Evolutionary conservation across 1,140 invertebrate genomes (phyloP).

Genomic region (Cryptotermes secundus): DNA sequence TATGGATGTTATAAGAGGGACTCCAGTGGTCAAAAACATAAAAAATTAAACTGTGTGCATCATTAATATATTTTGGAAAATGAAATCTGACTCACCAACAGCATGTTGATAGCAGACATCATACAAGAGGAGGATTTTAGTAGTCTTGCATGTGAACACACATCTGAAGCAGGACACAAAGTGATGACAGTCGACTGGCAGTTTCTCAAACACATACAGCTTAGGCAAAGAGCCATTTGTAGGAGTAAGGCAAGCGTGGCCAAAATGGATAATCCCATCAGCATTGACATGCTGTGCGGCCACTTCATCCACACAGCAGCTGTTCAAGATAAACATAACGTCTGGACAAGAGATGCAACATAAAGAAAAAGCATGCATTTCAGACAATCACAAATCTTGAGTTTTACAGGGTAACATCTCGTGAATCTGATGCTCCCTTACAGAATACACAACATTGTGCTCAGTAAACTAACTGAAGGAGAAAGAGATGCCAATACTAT

Average conservation of each 20-base stretch:
- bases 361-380: too few species aligned
- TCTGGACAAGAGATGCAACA: too few species aligned
- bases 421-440: too few species aligned
- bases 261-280: conserved; percentile 89
- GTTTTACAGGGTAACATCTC: too few species aligned
- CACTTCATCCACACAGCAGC: conserved; percentile 93
- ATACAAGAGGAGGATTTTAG: conserved; percentile 67
- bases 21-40: too few species aligned
- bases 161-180: conserved; percentile 46
- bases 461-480: too few species aligned
- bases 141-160: conserved; percentile 35
- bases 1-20: too few species aligned
- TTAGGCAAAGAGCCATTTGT: conserved; percentile 68
- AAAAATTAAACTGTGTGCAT: too few species aligned
- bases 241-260: conserved; percentile 80
- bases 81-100: conserved; percentile 52
- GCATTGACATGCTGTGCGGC: conserved; percentile 82
- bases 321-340: conserved; percentile 46
- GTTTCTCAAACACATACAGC: conserved; percentile 68
- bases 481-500: too few species aligned
- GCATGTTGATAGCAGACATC: conserved; percentile 69
- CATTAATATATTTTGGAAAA: too few species aligned
- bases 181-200: conserved; percentile 51
- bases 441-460: too few species aligned
- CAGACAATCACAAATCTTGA: too few species aligned